phyloP scores from a whole-genome alignment of 2,888 invertebrate species.

The Hyposoter dolosus region DNA sequence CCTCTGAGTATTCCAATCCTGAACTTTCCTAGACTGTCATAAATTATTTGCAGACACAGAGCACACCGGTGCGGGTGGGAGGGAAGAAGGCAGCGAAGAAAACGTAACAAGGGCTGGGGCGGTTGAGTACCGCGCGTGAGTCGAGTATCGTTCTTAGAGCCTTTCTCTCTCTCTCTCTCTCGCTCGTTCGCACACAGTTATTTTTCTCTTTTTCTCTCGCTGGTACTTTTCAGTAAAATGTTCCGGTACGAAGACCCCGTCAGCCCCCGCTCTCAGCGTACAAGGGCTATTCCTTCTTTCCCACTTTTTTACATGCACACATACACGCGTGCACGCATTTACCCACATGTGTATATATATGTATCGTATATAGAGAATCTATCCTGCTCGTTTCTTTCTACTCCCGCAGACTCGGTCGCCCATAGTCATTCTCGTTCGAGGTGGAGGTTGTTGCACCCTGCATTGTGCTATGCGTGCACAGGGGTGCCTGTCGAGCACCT shows the following conservation, averaged over 20 bases:
- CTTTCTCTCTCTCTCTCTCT: slow-evolving; percentile 45
- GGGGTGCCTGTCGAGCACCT: slow-evolving; percentile 67
- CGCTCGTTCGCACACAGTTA: neutral
- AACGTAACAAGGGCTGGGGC: slow-evolving; percentile 33
- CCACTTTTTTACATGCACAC: slow-evolving; percentile 27
- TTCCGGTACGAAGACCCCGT: slow-evolving; percentile 53
- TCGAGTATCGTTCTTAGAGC: slow-evolving; percentile 40
- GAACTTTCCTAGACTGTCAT: slow-evolving; percentile 74
- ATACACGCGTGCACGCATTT: neutral
- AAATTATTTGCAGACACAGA: slow-evolving; percentile 75
- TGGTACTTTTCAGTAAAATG: slow-evolving; percentile 48
- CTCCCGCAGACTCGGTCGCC: slow-evolving; percentile 52
- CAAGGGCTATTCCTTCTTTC: slow-evolving; percentile 45
- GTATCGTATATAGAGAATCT: slow-evolving; percentile 19
- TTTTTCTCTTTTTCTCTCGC: slow-evolving; percentile 33
- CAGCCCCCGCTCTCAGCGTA: slow-evolving; percentile 42
- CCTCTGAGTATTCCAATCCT: slow-evolving; percentile 70
- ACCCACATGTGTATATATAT: slow-evolving; percentile 16
- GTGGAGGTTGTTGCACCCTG: slow-evolving; percentile 75
- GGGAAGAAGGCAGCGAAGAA: slow-evolving; percentile 22
- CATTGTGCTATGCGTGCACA: slow-evolving; percentile 68
- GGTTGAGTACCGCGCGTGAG: slow-evolving; percentile 47
- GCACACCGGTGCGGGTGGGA: slow-evolving; percentile 31
- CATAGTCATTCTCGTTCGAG: slow-evolving; percentile 66
- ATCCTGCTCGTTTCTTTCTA: slow-evolving; percentile 45